Percentiles rank a stretch among this genome's conserved stretches.
phyloP scores from a whole-genome alignment of 2,888 invertebrate genomes.

The Perizoma affinitatum region DNA sequence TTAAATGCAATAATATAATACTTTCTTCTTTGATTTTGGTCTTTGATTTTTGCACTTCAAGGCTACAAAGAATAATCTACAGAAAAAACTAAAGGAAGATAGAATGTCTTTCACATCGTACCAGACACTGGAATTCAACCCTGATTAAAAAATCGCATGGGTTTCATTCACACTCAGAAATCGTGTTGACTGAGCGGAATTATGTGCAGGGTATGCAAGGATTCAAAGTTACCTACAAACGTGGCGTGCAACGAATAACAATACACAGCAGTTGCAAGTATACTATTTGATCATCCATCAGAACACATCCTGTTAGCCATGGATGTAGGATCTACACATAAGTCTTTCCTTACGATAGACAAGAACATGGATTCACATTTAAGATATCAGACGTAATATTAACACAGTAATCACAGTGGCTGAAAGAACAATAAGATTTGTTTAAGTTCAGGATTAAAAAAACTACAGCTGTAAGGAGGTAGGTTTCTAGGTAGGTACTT shows the following conservation, averaged over 20 bases:
- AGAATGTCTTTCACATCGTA: not conserved
- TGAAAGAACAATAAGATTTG: not conserved
- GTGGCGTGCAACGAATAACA: slow-evolving; percentile 34
- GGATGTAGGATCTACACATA: slow-evolving; percentile 8
- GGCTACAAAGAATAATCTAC: not conserved
- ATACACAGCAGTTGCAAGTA: slow-evolving; percentile 29
- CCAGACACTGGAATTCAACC: not conserved
- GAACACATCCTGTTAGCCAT: slow-evolving; percentile 30
- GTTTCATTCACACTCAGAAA: slow-evolving; percentile 18
- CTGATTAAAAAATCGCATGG: not conserved
- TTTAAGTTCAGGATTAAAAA: too few species aligned
- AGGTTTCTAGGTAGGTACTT: not conserved
- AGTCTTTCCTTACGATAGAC: not conserved
- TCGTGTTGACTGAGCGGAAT: slow-evolving; percentile 27
- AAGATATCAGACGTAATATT: too few species aligned
- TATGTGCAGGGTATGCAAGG: slow-evolving; percentile 37
- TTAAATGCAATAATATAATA: too few species aligned
- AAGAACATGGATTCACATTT: not conserved
- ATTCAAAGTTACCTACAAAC: slow-evolving; percentile 31
- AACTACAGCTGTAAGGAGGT: too few species aligned
- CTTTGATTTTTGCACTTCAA: too few species aligned
- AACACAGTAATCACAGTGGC: not conserved
- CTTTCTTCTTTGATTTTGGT: too few species aligned
- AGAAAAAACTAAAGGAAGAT: not conserved
- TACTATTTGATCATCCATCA: slow-evolving; percentile 33